A percentile compares a stretch with the other conserved stretches of the same genome.
Conservation (phyloP, 2,888 invertebrate species). For the Ochropleura leucogaster region DNA sequence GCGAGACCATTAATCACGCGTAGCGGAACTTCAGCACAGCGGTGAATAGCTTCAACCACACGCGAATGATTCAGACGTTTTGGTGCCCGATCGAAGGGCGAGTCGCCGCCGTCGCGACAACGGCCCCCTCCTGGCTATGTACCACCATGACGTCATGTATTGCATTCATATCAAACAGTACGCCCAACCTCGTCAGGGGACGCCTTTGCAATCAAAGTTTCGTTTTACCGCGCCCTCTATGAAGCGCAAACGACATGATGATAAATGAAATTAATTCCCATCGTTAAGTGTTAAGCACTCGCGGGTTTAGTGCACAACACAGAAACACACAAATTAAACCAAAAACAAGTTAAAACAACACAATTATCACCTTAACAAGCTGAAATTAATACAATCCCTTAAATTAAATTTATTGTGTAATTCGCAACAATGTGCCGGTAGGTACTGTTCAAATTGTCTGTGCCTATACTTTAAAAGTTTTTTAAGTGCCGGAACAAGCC, state of each 20-base stretch:
- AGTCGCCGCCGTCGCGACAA: slow-evolving; percentile 59
- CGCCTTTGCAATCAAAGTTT: slow-evolving; percentile 23
- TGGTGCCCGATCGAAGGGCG: slow-evolving; percentile 78
- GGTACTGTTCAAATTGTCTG: slow-evolving; percentile 83
- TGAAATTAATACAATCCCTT: slow-evolving; percentile 69
- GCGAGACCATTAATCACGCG: slow-evolving; percentile 89
- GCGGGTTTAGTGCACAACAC: background rate
- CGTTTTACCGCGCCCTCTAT: slow-evolving; percentile 16
- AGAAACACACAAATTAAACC: slow-evolving; percentile 42
- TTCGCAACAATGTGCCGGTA: slow-evolving; percentile 78
- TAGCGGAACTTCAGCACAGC: slow-evolving; percentile 84
- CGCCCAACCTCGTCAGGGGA: slow-evolving; percentile 6
- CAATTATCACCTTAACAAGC: slow-evolving; percentile 65
- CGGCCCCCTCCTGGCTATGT: slow-evolving; percentile 55
- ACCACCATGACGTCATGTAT: slow-evolving; percentile 59
- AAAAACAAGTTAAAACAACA: slow-evolving; percentile 58
- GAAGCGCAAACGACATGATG: slow-evolving; percentile 15
- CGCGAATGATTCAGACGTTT: slow-evolving; percentile 88
- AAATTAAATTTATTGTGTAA: slow-evolving; percentile 74
- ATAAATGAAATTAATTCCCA: slow-evolving; percentile 36
- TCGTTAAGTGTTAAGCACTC: slow-evolving; percentile 7
- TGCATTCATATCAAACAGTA: slow-evolving; percentile 41
- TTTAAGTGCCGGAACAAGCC: slow-evolving; percentile 89
- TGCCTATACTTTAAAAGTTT: slow-evolving; percentile 88
- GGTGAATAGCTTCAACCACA: slow-evolving; percentile 87